phyloP scores from a whole-genome alignment of 2,797 vertebrate species.

The Eospalax fontanierii region DNA sequence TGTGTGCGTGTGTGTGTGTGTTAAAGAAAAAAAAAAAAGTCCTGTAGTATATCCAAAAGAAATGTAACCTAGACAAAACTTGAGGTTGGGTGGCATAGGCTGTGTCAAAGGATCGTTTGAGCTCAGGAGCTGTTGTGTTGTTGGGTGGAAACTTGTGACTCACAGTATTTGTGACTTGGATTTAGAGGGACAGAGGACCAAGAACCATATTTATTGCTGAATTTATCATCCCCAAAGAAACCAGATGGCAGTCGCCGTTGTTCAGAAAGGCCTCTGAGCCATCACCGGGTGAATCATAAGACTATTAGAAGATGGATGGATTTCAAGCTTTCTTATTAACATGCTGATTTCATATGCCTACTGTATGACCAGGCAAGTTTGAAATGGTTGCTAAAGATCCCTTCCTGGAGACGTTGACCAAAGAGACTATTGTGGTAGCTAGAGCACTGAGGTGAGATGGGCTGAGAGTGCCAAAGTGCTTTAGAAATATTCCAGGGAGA shows the following conservation, averaged over 20 bases:
- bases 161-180: conserved; percentile 83
- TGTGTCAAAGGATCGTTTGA: conserved; percentile 79
- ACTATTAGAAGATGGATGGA: conserved; percentile 81
- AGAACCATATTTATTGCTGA: conserved; percentile 85
- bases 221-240: conserved; percentile 87
- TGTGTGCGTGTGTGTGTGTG: not conserved
- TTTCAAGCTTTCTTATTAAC: conserved; percentile 74
- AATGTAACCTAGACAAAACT: not conserved
- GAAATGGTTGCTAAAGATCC: conserved; percentile 67
- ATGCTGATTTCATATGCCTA: conserved; percentile 55
- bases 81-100: conserved; percentile 74
- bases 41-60: conserved; percentile 73
- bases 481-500: conserved; percentile 67
- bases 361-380: conserved; percentile 83
- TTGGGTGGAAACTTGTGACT: conserved; percentile 88
- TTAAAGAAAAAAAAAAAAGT: not conserved
- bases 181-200: conserved; percentile 80
- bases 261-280: conserved; percentile 82
- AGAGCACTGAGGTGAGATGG: not conserved
- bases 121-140: conserved; percentile 73
- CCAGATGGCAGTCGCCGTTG: conserved; percentile 75
- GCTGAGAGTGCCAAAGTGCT: conserved; percentile 23
- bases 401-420: conserved; percentile 52
- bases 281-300: conserved; percentile 86
- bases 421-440: not conserved